Conservation (phyloP, 2,113 vertebrate genomes). For the Beaufortia kweichowensis region DNA sequence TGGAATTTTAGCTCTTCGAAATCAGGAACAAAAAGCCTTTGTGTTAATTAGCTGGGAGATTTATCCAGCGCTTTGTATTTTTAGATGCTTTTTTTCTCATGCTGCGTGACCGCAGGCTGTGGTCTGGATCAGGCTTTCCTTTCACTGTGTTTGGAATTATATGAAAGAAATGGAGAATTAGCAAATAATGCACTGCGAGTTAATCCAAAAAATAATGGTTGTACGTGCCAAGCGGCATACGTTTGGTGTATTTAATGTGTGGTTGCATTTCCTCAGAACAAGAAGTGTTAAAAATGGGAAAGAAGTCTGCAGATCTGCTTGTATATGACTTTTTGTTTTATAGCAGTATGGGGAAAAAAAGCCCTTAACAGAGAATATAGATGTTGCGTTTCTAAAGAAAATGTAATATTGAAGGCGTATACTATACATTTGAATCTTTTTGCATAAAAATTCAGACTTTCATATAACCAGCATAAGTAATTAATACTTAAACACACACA, state of each 20-base stretch:
- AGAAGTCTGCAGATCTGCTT: not conserved
- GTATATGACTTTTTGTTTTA: no score
- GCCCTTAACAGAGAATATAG: not conserved
- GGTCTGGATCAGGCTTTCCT: not conserved
- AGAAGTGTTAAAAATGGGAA: not conserved
- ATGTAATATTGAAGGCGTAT: not conserved
- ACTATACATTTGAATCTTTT: no score
- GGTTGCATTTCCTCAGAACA: not conserved
- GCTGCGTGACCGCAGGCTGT: slow-evolving; percentile 25
- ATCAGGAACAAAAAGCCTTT: slow-evolving; percentile 32
- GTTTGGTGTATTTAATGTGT: not conserved
- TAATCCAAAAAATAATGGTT: slow-evolving; percentile 9
- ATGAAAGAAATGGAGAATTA: not conserved
- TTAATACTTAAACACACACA: not conserved
- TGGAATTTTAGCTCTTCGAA: slow-evolving; percentile 21
- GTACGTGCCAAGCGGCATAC: slow-evolving; percentile 7
- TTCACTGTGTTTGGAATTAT: not conserved
- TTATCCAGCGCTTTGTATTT: slow-evolving; percentile 47
- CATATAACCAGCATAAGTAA: not conserved
- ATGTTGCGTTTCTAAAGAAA: not conserved
- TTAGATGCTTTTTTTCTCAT: slow-evolving; percentile 38
- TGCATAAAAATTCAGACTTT: not conserved
- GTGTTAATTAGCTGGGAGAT: slow-evolving; percentile 30
- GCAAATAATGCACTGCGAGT: not conserved
- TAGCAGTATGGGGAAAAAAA: no score